Evolutionary conservation across 2,797 vertebrate genomes (phyloP).

Genomic region (Hydrocynus forskahlii): DNA sequence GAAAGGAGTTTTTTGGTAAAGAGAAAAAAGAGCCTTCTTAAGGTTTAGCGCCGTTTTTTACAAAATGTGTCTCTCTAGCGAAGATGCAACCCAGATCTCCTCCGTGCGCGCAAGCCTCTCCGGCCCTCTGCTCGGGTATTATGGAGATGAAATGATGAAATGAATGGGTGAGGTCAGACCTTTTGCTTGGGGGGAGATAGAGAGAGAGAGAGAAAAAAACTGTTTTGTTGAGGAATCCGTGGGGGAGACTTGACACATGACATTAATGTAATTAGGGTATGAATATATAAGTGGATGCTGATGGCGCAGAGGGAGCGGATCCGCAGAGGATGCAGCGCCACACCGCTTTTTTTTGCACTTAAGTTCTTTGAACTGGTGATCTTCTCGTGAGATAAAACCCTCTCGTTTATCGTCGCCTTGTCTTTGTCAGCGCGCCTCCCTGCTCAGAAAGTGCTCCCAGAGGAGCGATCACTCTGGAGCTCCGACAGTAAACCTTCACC

Average conservation of each 20-base stretch:
- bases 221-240: constrained; percentile 60
- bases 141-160: constrained; percentile 71
- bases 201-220: constrained; percentile 31
- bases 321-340: background rate
- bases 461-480: constrained; percentile 34
- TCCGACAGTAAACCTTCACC: constrained; percentile 39
- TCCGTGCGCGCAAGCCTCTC: constrained; percentile 37
- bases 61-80: constrained; percentile 72
- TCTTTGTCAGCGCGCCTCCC: background rate
- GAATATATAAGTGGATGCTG: constrained; percentile 67
- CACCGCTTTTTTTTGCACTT: background rate
- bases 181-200: constrained; percentile 52
- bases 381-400: background rate
- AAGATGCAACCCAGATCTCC: constrained; percentile 72
- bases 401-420: background rate
- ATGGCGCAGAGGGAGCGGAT: constrained; percentile 55
- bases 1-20: constrained; percentile 80
- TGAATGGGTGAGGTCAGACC: constrained; percentile 73
- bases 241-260: constrained; percentile 73
- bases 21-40: constrained; percentile 80
- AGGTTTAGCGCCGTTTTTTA: constrained; percentile 76
- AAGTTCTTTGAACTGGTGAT: background rate
- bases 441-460: background rate
- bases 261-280: constrained; percentile 74
- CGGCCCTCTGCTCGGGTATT: constrained; percentile 76